Base-by-base conservation (phyloP, 2,797 vertebrate species). In the Argentina silus region DNA sequence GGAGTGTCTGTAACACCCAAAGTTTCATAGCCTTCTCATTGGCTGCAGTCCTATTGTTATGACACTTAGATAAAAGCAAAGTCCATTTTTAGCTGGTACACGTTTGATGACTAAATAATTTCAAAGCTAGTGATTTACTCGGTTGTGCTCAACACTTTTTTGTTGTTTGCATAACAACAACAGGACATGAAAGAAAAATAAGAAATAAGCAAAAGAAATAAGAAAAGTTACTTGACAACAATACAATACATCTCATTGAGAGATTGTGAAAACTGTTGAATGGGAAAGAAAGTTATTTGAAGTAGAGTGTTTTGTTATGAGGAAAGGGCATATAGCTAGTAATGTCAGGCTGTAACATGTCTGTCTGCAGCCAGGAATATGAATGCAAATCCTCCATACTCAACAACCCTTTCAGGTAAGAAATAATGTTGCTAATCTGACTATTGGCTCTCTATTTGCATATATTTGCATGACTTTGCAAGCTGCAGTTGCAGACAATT, bases 1-100 rank as follows among this genome's bases (percentile, higher is more conserved):
- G 43, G 57, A 43, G 27, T 0, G 10, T 2, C 72, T 2, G 81
- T 55, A 71, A 83, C 84, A 62, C 85, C 85, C 78, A 74, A 70
- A 23, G n/a, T 3, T 75, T 68, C 27, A 36, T 36, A 14, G 27
- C 15, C 60, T 27, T 62, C 23, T 6, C 36, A 62, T 2, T 27
- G 14, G 43, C 71, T 66, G 73, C 64, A 64, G 69, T 45, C 15
- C 7, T 36, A 9, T 17, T 57, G 23, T 72, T 55, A 27, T 3
- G 67, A 48, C 17, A 7, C 68, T 67, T 57, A 67, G 2, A 14
- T 9, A 21, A 21, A 67, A 67, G 70, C 60, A 62, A 43, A 43
- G 60, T 67, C 81, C 79, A 51, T 79, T 70, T 80, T 76, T 78
- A 69, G 76, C 76, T 55, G 42, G 48, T 43, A 6, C 7, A 6